Base-by-base conservation (phyloP, 2,113 vertebrate genomes). In the Polyodon spathula region DNA sequence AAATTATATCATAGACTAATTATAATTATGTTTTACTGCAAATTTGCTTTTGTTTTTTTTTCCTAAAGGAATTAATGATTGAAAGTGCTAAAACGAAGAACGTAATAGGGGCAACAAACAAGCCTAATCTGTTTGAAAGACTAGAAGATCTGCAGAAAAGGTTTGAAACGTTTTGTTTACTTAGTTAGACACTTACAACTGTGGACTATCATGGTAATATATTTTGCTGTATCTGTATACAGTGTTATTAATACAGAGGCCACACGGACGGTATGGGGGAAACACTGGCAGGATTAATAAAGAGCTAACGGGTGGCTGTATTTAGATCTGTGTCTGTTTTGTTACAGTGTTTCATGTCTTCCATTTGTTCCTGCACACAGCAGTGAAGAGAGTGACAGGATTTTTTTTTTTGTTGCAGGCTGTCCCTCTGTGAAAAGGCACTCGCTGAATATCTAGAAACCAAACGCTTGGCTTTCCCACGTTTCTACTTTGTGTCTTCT, bases 401-500 rank as follows among this genome's bases (percentile, higher is more conserved):
- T 56, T 11, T 16, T 3, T 56, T 1, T 50, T 27, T 39, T 61
- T 75, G 61, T n/a, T 64, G 44, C 61, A 91, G 90, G 59, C 71
- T 90, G 63, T 76, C 76, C 8, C 60, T 89, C 61, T 93, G 85
- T 79, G 87, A 90, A 82, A 92, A 93, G 70, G 77, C 84, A 64
- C 80, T 91, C 6, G 46, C 84, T 38, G 81, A 81, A 56, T 92
- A 89, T 58, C 74, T 93, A 68, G 88, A 92, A 75, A 88, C 80
- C 4, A 94, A 92, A 61, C 68, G 72, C 39, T 37, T 86, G 15
- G 73, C 78, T 50, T 92, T 93, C 65, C 87, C 84, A 11, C 57
- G 69, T 12, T 90, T 92, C 75, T 93, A 62, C 77, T 91, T 92
- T 64, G 69, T 89, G 67, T 93, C 89, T 55, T 89, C 87, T 9